Conservation (phyloP, 1,140 invertebrate species). For the Colletes latitarsis region DNA sequence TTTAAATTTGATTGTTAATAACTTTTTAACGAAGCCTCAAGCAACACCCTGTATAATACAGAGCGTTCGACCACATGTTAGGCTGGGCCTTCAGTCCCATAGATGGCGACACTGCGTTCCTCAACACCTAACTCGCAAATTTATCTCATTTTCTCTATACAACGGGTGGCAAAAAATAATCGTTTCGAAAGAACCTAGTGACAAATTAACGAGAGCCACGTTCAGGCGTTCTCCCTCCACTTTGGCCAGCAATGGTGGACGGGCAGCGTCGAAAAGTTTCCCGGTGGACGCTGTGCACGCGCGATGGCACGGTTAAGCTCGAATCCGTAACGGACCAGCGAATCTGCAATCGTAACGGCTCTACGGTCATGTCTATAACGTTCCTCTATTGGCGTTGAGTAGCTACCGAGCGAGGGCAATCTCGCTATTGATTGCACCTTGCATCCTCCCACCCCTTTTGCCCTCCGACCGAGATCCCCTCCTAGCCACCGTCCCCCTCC, state of each 20-base stretch:
- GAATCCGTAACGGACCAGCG: slow-evolving; percentile 11
- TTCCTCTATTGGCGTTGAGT: slow-evolving; percentile 61
- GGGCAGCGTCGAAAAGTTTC: slow-evolving; percentile 23
- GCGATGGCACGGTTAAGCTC: slow-evolving; percentile 6
- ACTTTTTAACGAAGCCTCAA: too few relatives aligned
- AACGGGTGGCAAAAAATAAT: too few relatives aligned
- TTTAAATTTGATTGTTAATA: too few relatives aligned
- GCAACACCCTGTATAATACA: too few relatives aligned
- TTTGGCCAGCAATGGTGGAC: not conserved
- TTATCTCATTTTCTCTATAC: too few relatives aligned
- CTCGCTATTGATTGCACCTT: slow-evolving; percentile 68
- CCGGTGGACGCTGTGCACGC: not conserved
- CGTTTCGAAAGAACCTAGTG: too few relatives aligned
- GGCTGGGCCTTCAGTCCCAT: too few relatives aligned
- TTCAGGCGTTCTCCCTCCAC: too few relatives aligned
- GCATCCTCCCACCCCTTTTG: slow-evolving; percentile 56
- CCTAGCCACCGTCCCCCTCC: slow-evolving; percentile 19
- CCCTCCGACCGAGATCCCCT: slow-evolving; percentile 38
- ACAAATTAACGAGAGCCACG: too few relatives aligned
- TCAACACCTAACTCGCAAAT: too few relatives aligned
- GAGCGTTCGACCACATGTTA: too few relatives aligned
- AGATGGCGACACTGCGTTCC: too few relatives aligned
- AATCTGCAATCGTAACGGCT: slow-evolving; percentile 59
- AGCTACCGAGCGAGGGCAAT: slow-evolving; percentile 66
- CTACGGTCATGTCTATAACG: slow-evolving; percentile 57